Base-by-base conservation (phyloP, 1,140 invertebrate species). In the Rhynchophorus ferrugineus region DNA sequence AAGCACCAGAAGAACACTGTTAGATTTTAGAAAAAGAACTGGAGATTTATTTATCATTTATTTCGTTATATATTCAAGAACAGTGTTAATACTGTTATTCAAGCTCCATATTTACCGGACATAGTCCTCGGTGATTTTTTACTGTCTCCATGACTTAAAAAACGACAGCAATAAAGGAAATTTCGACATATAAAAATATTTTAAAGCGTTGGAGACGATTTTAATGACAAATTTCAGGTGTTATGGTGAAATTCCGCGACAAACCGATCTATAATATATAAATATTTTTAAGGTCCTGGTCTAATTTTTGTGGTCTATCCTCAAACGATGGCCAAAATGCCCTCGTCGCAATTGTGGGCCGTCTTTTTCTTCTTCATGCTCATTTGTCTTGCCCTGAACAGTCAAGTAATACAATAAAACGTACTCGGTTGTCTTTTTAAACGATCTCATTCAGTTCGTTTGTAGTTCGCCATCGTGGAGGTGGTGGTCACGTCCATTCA, bases 331-430 rank as follows among this genome's bases (percentile, higher is more conserved):
- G 82, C 87, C 34, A 89, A 90, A 72, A 89, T 94, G 84, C 89
- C 89, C 14, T 80, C 85, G 20, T 78, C 88, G 3, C 84, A 88
- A 69, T 68, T 92, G 8, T 93, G 89, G 89, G 82, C 88, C 0
- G 82, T 88, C 1, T 71, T 92, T 54, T 93, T 94, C 71, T 94
- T 94, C 76, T 85, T 89, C 60, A 92, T 92, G 87, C 77, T 94
- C 44, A 78, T 92, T 16, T 89, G 89, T 65, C 76, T 93, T 2
- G 89, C 90, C 29, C 76, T 95, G 20, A 93, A 95, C 68, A 94
- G 88, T 71, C 88, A 92, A 80, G 89, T 92, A 77, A 69, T 63
- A 64, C 18, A 38, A 51, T 35, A 41, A 11, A 39, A 22, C 20
- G n/a, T 35, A n/a, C 11, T 36, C 17, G 8, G 39, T 18, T 29